phyloP scores from a whole-genome alignment of 2,797 vertebrate species.

The Chromobotia macracanthus region DNA sequence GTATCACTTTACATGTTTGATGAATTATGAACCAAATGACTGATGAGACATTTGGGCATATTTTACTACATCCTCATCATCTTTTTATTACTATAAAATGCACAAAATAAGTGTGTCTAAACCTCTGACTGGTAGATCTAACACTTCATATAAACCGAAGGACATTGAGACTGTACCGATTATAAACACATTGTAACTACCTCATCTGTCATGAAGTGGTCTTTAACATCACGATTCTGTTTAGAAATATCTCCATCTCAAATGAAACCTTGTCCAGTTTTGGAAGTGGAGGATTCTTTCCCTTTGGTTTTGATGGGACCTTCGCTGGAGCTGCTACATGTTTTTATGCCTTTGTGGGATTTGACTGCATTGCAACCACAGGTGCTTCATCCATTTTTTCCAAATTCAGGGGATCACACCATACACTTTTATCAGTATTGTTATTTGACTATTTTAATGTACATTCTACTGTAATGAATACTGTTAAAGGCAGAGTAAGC shows the following conservation, averaged over 20 bases:
- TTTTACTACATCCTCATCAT: no score
- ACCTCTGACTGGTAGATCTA: no score
- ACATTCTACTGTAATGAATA: no score
- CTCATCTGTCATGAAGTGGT: background rate
- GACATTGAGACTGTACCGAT: background rate
- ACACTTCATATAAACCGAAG: no score
- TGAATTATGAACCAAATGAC: no score
- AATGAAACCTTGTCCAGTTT: slow-evolving; percentile 24
- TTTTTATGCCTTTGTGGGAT: slow-evolving; percentile 91
- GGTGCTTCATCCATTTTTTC: slow-evolving; percentile 65
- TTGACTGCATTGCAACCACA: slow-evolving; percentile 88
- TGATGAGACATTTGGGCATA: no score
- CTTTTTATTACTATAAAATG: no score
- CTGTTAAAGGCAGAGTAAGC: no score
- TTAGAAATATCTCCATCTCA: slow-evolving; percentile 37
- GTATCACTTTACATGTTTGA: background rate
- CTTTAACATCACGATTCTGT: background rate
- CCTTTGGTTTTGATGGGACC: slow-evolving; percentile 84
- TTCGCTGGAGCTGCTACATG: slow-evolving; percentile 87
- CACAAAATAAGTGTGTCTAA: no score
- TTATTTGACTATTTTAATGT: no score
- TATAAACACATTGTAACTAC: background rate
- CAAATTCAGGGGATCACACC: no score
- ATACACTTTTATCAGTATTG: no score
- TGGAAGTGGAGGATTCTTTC: slow-evolving; percentile 79